Conservation (phyloP, 2,888 invertebrate species). For the Brachyopa scutellaris region DNA sequence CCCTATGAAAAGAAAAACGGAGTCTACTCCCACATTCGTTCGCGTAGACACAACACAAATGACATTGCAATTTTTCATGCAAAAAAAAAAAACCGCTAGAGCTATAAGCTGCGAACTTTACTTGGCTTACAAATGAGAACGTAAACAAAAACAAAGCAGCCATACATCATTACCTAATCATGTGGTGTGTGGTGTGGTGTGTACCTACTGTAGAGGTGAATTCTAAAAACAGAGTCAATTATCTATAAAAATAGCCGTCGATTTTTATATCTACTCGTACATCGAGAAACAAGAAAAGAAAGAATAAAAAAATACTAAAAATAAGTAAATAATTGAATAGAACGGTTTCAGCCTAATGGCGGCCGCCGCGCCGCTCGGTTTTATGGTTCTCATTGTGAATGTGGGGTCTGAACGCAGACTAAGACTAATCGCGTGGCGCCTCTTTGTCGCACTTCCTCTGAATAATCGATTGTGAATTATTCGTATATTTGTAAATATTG, state of each 20-base stretch:
- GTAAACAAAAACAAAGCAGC: conserved; percentile 50
- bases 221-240: conserved; percentile 35
- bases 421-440: conserved; percentile 67
- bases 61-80: conserved; percentile 60
- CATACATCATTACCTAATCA: conserved; percentile 41
- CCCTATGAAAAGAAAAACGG: no score
- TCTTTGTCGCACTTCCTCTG: conserved; percentile 63
- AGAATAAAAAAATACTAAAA: no score
- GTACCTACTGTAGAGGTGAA: no score
- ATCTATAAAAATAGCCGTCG: conserved; percentile 36
- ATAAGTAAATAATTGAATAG: no score
- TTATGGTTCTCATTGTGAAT: no score
- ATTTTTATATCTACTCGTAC: conserved; percentile 20
- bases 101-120: no score
- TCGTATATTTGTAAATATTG: conserved; percentile 33
- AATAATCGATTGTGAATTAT: conserved; percentile 61
- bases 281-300: conserved; percentile 5
- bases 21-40: no score
- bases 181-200: no score
- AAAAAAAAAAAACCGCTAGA: no score
- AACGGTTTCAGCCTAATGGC: no score
- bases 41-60: conserved; percentile 58
- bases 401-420: conserved; percentile 25
- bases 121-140: no score
- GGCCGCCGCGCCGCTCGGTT: no score